Evolutionary conservation across 1,140 invertebrate genomes (phyloP), one percentile per base, ranked within the genome.

Genomic region (Zaprionus gabonicus): DNA sequence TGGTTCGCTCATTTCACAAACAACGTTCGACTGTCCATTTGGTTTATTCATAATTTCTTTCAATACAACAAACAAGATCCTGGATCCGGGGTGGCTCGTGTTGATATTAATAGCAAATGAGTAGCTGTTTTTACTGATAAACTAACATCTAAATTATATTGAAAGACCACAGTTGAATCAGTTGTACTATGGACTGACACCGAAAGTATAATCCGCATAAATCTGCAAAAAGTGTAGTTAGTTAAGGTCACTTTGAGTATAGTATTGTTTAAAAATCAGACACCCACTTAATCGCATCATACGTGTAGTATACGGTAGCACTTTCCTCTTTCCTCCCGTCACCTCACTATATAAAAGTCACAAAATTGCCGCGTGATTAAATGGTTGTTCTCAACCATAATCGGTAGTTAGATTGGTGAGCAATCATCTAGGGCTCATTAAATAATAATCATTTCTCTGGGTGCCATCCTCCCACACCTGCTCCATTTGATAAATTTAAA

Each of bases 341-440:
- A 17, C 41, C 41, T 46, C 7, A 46, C 41, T 9, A 20, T 3
- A 46, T 31, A 46, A 46, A 46, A 13, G n/a, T 46, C 41, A 46
- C 41, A 4, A 25, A 51, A 51, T 51, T 51, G 10, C 20, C 27
- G 5, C 25, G 25, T 56, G n/a, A 56, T 27, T 9, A 31, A 27
- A 9, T 31, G n/a, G n/a, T 17, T 46, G 41, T 56, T 53, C 20
- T 53, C 10, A 57, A 57, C 12, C 53, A 55, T 7, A 23, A 34
- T 58, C 17, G 25, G 5, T 28, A 13, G 46, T 6, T 9, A 5
- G 46, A 64, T n/a, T 36, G 27, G 4, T n/a, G 5, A 31, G 15
- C 36, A 44, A 71, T 71, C 69, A 71, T 71, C 20, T n/a, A 56
- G 56, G 27, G 55, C 46, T 55, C 70, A 73, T 73, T 41, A n/a